Base-by-base conservation (phyloP, 2,888 invertebrate genomes). In the Orchesella flavescens region DNA sequence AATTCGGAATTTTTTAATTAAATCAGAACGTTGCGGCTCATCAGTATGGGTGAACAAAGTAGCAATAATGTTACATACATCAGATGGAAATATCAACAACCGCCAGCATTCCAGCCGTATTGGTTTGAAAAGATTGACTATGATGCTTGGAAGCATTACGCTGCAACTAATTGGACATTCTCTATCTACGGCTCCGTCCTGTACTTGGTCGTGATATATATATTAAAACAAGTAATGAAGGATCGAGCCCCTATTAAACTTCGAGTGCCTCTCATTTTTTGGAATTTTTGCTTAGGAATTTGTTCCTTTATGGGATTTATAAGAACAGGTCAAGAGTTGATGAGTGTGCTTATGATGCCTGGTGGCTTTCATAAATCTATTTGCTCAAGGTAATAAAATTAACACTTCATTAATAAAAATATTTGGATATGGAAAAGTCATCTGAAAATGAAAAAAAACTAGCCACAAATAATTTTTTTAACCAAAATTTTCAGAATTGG, bases 231-330 rank as follows among this genome's bases (percentile, higher is more conserved):
- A 89, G 94, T 95, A 89, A 99, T 99, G 99, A 94, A 95, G 90
- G 94, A 93, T 89, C 93, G 98, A 88, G 95, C 95, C 86, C 94
- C 95, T 91, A 98, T 95, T 91, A 95, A 97, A 89, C 92, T 99
- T 71, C 93, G 96, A 86, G 94, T 95, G 24, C 94, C 95, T 21
- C 92, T 99, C 77, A 94, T 95, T 87, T 90, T 96, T 87, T 99
- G 99, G 99, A 99, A 98, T 92, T 93, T 95, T 81, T 92, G 94
- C 82, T 91, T 99, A 89, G 98, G 98, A 17, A 92, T 95, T 85
- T 99, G 99, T 92, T 98, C 97, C 91, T 95, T 97, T 89, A 94
- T 96, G 92, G 98, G 97, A 85, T 95, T 95, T 61, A 94, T 94
- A 87, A 93, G 99, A 89, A 98, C 97, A 85, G 93, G 97, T 59